Evolutionary conservation across 1,140 invertebrate genomes (phyloP).

Genomic region (Phortica variegata): DNA sequence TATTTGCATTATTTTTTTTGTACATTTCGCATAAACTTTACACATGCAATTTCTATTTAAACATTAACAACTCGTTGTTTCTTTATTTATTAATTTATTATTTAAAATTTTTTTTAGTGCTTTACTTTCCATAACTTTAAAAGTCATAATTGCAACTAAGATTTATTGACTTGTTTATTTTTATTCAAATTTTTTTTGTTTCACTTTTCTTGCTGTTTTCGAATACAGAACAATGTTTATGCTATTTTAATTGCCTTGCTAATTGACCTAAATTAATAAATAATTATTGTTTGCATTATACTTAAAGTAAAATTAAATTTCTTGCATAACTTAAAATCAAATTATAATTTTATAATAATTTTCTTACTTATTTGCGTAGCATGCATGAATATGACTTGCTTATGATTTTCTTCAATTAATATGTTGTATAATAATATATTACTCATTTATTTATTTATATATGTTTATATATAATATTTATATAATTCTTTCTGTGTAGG

Average conservation of each 20-base stretch:
- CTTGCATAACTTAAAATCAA: too few species aligned
- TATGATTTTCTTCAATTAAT: too few species aligned
- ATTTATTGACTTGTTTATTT: conserved; percentile 13
- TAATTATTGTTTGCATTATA: conserved; percentile 26
- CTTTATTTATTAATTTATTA: conserved; percentile 14
- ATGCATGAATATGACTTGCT: too few species aligned
- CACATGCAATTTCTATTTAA: too few species aligned
- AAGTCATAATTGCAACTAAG: conserved; percentile 44
- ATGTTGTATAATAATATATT: conserved; percentile 14
- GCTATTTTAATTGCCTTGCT: conserved; percentile 37
- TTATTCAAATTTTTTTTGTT: conserved; percentile 23
- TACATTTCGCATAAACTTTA: too few species aligned
- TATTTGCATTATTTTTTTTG: too few species aligned
- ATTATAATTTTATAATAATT: too few species aligned
- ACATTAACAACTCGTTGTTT: too few species aligned
- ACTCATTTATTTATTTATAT: conserved; percentile 23
- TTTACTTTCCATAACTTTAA: conserved; percentile 36
- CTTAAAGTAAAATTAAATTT: too few species aligned
- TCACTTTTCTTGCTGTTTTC: conserved; percentile 27
- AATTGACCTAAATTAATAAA: conserved; percentile 49
- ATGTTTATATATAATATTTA: conserved; percentile 20
- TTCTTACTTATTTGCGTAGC: too few species aligned
- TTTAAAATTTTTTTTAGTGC: conserved; percentile 15
- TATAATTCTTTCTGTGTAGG: conserved; percentile 7
- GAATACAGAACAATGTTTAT: conserved; percentile 20